Base-by-base conservation (phyloP, 2,797 vertebrate genomes). In the Buceros bicornis region DNA sequence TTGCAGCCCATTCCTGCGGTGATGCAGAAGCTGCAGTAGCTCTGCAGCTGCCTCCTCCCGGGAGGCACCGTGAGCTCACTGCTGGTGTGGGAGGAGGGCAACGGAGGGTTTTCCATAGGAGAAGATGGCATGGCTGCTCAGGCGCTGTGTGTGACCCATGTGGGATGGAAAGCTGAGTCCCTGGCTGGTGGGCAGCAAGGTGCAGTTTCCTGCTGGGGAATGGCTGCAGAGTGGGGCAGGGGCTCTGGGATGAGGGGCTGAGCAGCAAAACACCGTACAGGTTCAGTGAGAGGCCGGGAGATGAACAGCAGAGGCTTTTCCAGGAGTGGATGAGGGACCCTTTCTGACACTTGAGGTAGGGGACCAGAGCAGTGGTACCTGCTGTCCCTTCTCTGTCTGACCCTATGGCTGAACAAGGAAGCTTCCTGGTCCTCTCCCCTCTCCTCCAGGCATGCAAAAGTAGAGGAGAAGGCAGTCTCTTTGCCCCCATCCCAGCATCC, bases 351-450 rank as follows among this genome's bases (percentile, higher is more conserved):
- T 72, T 57, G 22, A 80, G 5, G 4, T 14, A 20, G 16, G 6
- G 11, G 3, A 1, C 11, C 31, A 56, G 62, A 74, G 16, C 17
- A 58, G 17, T 76, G 69, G 31, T 42, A 29, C 6, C 28, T 33
- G 10, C 26, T 90, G 18, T 24, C 8, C 8, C 16, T 57, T 45
- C 35, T 80, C 57, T 78, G 3, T 53, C 69, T 86, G 60, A 72
- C 17, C 6, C 37, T 33, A 21, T 1, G 2, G 29, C 21, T 54
- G 53, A 77, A 3, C 0, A 3, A 82, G 22, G 5, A 0, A 2
- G 12, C 18, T 88, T 93, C 73, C 57, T 58, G 7, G 2, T 21
- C 3, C 1, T 3, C 3, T 60, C 9, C 1, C 16, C 6, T 84
- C 2, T 1, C 8, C 35, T 11, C 24, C 1, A 2, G 60, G 4